Conservation (phyloP, 2,797 vertebrate species). For the Trematomus bernacchii region DNA sequence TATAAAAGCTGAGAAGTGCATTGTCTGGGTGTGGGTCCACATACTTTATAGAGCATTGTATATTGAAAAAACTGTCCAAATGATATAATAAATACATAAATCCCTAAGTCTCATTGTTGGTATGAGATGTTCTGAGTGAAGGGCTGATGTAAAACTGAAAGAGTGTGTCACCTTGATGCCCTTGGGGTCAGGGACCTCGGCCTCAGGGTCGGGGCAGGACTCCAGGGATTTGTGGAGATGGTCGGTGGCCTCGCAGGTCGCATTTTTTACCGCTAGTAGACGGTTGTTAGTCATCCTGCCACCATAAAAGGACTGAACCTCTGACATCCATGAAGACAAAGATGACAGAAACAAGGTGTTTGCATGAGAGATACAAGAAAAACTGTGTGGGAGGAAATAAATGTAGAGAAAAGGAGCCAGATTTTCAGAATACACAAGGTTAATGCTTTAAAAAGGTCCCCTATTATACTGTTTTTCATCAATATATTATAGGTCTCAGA, state of each 20-base stretch:
- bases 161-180: conserved; percentile 87
- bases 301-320: conserved; percentile 80
- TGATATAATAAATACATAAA: too few relatives aligned
- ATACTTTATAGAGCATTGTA: too few relatives aligned
- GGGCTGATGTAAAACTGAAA: too few relatives aligned
- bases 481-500: too few relatives aligned
- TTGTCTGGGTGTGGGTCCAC: too few relatives aligned
- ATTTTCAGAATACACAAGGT: too few relatives aligned
- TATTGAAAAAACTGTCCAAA: too few relatives aligned
- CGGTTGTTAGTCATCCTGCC: conserved; percentile 84
- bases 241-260: conserved; percentile 89
- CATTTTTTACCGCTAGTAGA: conserved; percentile 83
- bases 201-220: conserved; percentile 86
- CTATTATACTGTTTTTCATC: too few relatives aligned
- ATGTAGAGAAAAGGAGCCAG: background rate
- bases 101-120: too few relatives aligned
- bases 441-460: too few relatives aligned
- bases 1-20: too few relatives aligned
- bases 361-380: background rate
- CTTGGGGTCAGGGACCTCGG: conserved; percentile 86
- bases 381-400: background rate
- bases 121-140: too few relatives aligned
- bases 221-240: conserved; percentile 92
- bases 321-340: conserved; percentile 60
- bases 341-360: background rate